Percentiles rank a stretch among this genome's conserved stretches.
Evolutionary conservation across 2,888 invertebrate genomes (phyloP).

Genomic region (Philereme transversata): DNA sequence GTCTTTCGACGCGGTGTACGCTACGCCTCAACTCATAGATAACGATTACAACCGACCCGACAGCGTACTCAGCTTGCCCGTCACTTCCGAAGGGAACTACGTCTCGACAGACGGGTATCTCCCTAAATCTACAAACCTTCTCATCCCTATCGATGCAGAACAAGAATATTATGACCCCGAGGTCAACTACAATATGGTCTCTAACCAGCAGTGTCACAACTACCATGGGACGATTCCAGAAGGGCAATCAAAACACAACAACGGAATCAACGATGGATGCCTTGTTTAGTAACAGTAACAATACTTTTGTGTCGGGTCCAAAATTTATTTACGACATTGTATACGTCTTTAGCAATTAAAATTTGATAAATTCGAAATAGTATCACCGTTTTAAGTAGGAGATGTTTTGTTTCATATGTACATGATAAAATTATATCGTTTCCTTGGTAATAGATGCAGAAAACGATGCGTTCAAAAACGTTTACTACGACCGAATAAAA

Average conservation of each 20-base stretch:
- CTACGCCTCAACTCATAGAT: conserved; percentile 68
- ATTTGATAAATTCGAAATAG: conserved; percentile 73
- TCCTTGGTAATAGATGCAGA: conserved; percentile 1
- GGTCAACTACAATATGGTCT: conserved; percentile 75
- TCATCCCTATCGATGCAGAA: conserved; percentile 82
- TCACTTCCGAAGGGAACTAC: conserved; percentile 61
- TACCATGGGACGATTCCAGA: conserved; percentile 75
- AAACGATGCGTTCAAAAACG: conserved; percentile 1
- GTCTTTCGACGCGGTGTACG: conserved; percentile 69
- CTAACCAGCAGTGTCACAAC: conserved; percentile 81
- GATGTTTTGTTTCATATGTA: conserved; percentile 15
- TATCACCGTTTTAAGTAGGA: conserved; percentile 58
- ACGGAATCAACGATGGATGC: conserved; percentile 85
- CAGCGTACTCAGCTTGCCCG: conserved; percentile 72
- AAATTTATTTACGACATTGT: conserved; percentile 70
- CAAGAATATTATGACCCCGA: conserved; percentile 81
- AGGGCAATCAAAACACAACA: conserved; percentile 77
- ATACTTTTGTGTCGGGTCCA: conserved; percentile 69
- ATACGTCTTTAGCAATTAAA: conserved; percentile 71
- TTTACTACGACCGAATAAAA: not conserved
- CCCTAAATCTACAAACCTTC: conserved; percentile 72
- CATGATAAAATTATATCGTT: conserved; percentile 10
- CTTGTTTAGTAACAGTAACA: conserved; percentile 77
- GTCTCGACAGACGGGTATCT: conserved; percentile 73
- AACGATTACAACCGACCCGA: conserved; percentile 72